These are phyloP conservation scores for Nephrotoma guestfalica DNA, from an alignment of 2,888 invertebrate species.

Conservation along the genomic window DNA sequence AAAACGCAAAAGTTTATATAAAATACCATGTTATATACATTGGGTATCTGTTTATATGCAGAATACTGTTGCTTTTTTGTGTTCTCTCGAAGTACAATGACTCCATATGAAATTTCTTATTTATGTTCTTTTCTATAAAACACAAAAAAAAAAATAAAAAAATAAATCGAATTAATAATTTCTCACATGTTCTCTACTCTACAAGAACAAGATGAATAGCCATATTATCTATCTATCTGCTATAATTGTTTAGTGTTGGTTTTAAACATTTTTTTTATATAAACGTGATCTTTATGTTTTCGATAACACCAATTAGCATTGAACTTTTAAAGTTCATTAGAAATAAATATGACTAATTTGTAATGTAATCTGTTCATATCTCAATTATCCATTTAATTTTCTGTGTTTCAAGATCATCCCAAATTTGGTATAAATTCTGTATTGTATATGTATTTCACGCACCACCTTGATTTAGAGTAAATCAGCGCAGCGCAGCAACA, in stretches of 20 bases:
- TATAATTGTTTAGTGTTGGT: not conserved
- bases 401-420: not conserved
- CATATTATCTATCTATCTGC: not conserved
- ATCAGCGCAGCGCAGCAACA: not conserved
- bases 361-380: not conserved
- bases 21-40: not conserved
- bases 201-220: not conserved
- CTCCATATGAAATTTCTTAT: not conserved
- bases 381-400: not conserved
- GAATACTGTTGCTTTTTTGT: not conserved
- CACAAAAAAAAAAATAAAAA: not conserved
- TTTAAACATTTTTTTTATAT: not conserved
- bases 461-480: not conserved
- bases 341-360: not conserved
- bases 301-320: not conserved
- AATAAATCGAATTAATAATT: not conserved
- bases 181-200: not conserved
- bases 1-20: not conserved
- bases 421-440: not conserved
- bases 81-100: not conserved
- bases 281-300: not conserved
- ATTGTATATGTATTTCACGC: not conserved
- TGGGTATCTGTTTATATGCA: not conserved
- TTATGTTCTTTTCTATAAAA: not conserved
- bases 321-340: not conserved